Conservation (phyloP, 2,888 invertebrate species). For the Ceramica pisi region DNA sequence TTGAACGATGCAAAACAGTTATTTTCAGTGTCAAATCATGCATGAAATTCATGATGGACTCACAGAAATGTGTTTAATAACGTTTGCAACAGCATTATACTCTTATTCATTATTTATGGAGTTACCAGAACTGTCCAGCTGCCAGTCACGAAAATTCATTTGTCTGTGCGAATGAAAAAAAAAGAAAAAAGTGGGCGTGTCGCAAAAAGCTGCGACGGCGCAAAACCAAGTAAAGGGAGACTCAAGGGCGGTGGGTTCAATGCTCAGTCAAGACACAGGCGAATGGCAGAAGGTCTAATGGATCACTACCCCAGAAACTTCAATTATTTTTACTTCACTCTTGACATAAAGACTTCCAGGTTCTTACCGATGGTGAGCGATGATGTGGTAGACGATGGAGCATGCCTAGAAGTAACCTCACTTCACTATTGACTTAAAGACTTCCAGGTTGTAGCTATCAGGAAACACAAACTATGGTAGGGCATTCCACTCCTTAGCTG, state of each 20-base stretch:
- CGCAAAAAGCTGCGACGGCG: constrained; percentile 75
- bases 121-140: constrained; percentile 43
- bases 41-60: background rate
- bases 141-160: constrained; percentile 64
- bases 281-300: constrained; percentile 24
- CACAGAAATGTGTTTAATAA: background rate
- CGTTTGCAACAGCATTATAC: background rate
- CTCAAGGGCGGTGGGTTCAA: constrained; percentile 76
- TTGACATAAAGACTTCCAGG: too few species aligned
- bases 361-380: too few species aligned
- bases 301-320: background rate
- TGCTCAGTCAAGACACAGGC: constrained; percentile 50
- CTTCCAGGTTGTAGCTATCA: too few species aligned
- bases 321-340: too few species aligned
- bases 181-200: constrained; percentile 69
- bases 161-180: constrained; percentile 58
- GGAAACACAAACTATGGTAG: too few species aligned
- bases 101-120: constrained; percentile 48
- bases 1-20: background rate
- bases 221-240: constrained; percentile 74
- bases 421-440: too few species aligned
- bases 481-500: too few species aligned
- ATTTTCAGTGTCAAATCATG: constrained; percentile 30
- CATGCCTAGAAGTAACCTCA: too few species aligned
- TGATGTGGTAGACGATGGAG: too few species aligned